A percentile compares a stretch with the other conserved stretches of the same genome.
Conservation (phyloP, 2,888 invertebrate species). For the Cephus pulcher region DNA sequence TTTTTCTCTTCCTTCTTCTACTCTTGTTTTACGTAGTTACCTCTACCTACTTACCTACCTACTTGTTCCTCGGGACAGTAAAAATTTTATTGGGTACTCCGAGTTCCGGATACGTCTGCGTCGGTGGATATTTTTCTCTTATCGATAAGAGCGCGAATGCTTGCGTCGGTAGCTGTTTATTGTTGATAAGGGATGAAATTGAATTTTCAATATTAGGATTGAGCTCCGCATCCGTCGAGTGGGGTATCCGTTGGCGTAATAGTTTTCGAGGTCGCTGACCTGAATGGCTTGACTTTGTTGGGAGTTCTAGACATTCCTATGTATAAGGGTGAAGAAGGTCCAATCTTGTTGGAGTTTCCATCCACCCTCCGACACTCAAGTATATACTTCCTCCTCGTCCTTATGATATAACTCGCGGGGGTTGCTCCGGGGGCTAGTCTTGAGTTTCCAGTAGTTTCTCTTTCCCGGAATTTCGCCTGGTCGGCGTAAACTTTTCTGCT, state of each 20-base stretch:
- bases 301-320: background rate
- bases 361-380: background rate
- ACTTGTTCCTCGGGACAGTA: background rate
- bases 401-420: background rate
- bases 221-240: background rate
- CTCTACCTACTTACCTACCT: background rate
- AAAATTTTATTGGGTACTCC: background rate
- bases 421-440: background rate
- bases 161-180: background rate
- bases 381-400: background rate
- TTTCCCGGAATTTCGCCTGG: background rate
- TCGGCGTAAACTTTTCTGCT: slow-evolving; percentile 27
- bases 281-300: background rate
- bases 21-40: background rate
- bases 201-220: background rate
- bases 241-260: background rate
- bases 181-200: background rate
- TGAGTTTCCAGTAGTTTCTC: slow-evolving; percentile 2
- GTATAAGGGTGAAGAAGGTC: background rate
- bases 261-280: background rate
- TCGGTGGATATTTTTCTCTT: background rate
- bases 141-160: background rate
- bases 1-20: background rate
- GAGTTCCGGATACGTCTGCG: background rate
- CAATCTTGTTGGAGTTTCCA: background rate